Conservation (phyloP, 2,888 invertebrate genomes). For the Hipparchia semele region DNA sequence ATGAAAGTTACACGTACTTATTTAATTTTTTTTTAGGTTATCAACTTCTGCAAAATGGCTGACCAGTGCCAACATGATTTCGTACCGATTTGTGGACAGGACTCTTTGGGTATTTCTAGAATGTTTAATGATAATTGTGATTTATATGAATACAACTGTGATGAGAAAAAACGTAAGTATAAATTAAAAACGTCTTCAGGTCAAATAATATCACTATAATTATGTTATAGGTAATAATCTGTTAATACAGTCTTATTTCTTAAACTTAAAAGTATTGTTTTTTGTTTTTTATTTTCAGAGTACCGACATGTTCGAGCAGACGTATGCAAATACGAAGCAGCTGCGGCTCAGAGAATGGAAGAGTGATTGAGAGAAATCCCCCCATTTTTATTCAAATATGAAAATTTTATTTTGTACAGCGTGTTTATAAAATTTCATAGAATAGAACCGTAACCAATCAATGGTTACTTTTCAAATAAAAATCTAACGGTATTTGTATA, state of each 20-base stretch:
- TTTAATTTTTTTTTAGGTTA: conserved; percentile 52
- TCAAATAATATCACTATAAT: too few relatives aligned
- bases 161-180: conserved; percentile 73
- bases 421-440: too few relatives aligned
- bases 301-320: conserved; percentile 57
- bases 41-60: conserved; percentile 75
- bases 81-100: conserved; percentile 72
- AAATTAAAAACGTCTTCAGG: neutral
- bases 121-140: conserved; percentile 76
- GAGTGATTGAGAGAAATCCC: neutral
- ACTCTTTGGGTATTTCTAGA: conserved; percentile 70
- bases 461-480: too few relatives aligned
- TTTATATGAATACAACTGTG: conserved; percentile 74
- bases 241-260: too few relatives aligned
- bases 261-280: too few relatives aligned
- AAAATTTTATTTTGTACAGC: too few relatives aligned
- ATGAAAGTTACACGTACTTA: too few relatives aligned
- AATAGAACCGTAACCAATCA: too few relatives aligned
- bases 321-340: conserved; percentile 67
- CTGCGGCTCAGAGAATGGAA: conserved; percentile 51
- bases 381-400: too few relatives aligned
- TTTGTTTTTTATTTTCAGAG: conserved; percentile 31
- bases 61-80: conserved; percentile 76
- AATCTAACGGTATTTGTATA: too few relatives aligned
- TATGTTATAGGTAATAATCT: too few relatives aligned